Base-by-base conservation (phyloP, 2,113 vertebrate genomes). In the Clarias macrocephalus region DNA sequence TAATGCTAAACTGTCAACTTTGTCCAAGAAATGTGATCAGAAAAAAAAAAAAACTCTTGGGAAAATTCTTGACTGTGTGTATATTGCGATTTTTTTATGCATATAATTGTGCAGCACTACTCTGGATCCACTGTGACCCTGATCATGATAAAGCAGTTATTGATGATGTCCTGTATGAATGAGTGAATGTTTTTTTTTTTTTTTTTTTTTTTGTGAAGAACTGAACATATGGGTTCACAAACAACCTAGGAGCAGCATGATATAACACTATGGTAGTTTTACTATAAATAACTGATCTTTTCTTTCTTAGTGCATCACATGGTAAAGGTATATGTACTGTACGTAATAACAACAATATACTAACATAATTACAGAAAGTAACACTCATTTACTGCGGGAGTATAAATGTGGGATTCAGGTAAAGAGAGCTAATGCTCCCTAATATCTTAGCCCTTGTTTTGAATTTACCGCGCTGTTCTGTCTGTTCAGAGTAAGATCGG, bases 401-500 rank as follows among this genome's bases (percentile, higher is more conserved):
- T 33, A 33, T 68, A 37, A 84, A 73, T 60, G 11, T 42, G 2
- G 12, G 66, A 21, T 57, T 23, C 28, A 42, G 10, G 37, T 62
- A 8, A 42, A 42, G 33, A 37, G 1, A 37, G 15, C 70, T 5
- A 62, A 13, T 60, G 28, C 19, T 54, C 37, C 33, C 12, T 9
- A 7, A 63, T 21, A 70, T 11, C 33, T 30, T 42, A n/a, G 28
- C 19, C 28, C 42, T 80, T 68, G 28, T 37, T 83, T 60, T 82
- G 30, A 9, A 28, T 59, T 9, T 52, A 5, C 81, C 62, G 54
- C 87, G 59, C 57, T 19, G 79, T 73, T 6, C 42, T 48, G 84
- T 68, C 54, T 76, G 25, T 89, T 19, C 92, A 99, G 98, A 99
- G 96, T 92, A 98, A 98, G 94, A 96, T 99, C 0, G 97, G 98